Evolutionary conservation across 2,113 vertebrate species (phyloP).

Genomic region (Misgurnus mizolepis): DNA sequence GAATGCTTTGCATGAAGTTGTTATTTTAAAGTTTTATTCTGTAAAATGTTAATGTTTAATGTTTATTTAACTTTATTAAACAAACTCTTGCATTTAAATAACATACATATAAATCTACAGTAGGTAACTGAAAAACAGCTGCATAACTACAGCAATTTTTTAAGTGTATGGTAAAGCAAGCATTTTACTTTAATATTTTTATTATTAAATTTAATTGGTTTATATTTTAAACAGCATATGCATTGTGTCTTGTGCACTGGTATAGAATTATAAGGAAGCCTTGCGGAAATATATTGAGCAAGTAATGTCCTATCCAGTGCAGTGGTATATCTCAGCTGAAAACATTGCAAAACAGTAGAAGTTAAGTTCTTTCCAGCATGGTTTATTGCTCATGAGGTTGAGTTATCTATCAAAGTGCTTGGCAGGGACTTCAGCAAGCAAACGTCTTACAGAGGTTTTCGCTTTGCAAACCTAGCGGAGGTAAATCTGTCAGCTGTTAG

Average conservation of each 20-base stretch:
- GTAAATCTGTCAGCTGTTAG: constrained; percentile 37
- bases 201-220: background rate
- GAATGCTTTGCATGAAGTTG: too few relatives aligned
- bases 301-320: constrained; percentile 39
- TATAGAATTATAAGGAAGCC: constrained; percentile 29
- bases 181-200: background rate
- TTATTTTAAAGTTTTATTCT: too few relatives aligned
- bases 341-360: constrained; percentile 30
- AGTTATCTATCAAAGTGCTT: constrained; percentile 32
- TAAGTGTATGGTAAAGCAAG: constrained; percentile 6
- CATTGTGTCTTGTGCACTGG: constrained; percentile 3
- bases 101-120: too few relatives aligned
- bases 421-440: constrained; percentile 19
- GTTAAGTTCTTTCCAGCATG: background rate
- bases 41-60: too few relatives aligned
- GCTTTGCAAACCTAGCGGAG: background rate
- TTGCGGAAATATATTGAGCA: constrained; percentile 36
- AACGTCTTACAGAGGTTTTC: constrained; percentile 24
- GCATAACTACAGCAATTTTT: background rate
- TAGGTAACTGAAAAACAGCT: too few relatives aligned
- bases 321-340: constrained; percentile 24
- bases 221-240: background rate
- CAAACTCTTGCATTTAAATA: too few relatives aligned
- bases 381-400: constrained; percentile 21
- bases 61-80: too few relatives aligned